phyloP scores from a whole-genome alignment of 53 echinoderm and acorn worm species.

The Actinopyga echinites region DNA sequence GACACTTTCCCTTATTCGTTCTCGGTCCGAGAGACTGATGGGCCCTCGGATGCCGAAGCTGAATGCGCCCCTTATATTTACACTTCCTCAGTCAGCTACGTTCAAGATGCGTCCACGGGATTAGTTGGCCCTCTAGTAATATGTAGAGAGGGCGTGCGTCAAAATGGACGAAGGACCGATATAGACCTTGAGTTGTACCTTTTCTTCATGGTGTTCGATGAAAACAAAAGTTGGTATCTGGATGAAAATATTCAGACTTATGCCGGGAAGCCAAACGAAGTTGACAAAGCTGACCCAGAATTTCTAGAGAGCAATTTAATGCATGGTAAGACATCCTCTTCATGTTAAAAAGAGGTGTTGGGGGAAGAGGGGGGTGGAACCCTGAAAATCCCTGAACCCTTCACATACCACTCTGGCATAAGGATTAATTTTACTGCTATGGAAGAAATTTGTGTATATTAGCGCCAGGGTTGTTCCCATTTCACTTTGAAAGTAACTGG shows the following conservation, averaged over 20 bases:
- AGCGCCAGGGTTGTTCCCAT: too few relatives aligned
- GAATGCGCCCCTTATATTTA: slow-evolving; percentile 75
- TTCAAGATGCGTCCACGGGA: slow-evolving; percentile 71
- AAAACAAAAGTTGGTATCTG: slow-evolving; percentile 93
- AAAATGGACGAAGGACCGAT: slow-evolving; percentile 60
- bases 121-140: slow-evolving; percentile 80
- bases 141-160: slow-evolving; percentile 61
- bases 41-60: slow-evolving; percentile 62
- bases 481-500: too few relatives aligned
- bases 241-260: slow-evolving; percentile 73
- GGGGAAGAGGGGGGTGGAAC: background rate
- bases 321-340: slow-evolving; percentile 70
- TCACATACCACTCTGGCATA: too few relatives aligned
- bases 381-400: background rate
- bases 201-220: slow-evolving; percentile 79
- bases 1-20: slow-evolving; percentile 53
- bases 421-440: too few relatives aligned
- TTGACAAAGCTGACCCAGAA: slow-evolving; percentile 61
- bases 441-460: too few relatives aligned
- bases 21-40: slow-evolving; percentile 55
- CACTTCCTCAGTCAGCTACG: slow-evolving; percentile 63
- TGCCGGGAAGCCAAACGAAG: slow-evolving; percentile 49
- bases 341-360: background rate
- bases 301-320: slow-evolving; percentile 88
- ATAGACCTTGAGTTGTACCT: slow-evolving; percentile 74